Evolutionary conservation across 2,888 invertebrate species (phyloP).

Genomic region (Auanema sp.): DNA sequence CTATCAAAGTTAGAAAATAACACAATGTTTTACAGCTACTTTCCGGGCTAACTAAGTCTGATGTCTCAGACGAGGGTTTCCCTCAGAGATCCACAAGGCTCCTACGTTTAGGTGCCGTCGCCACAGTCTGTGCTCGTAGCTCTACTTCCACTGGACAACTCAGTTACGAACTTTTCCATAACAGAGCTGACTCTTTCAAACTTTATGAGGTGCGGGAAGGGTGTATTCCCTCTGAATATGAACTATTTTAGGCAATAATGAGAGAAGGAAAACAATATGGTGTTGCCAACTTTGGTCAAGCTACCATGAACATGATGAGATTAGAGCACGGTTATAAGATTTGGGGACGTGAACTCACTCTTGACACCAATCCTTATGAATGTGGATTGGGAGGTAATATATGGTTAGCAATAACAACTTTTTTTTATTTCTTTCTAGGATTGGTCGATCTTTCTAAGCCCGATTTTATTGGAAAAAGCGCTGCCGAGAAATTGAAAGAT

Average conservation of each 20-base stretch:
- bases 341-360: slow-evolving; percentile 64
- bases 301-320: slow-evolving; percentile 66
- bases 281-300: slow-evolving; percentile 66
- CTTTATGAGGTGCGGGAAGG: slow-evolving; percentile 61
- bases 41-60: slow-evolving; percentile 59
- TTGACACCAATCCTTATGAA: slow-evolving; percentile 67
- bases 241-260: slow-evolving; percentile 55
- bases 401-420: neutral
- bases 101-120: slow-evolving; percentile 61
- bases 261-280: slow-evolving; percentile 63
- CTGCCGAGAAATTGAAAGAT: slow-evolving; percentile 64
- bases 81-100: slow-evolving; percentile 64
- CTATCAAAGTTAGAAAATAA: neutral
- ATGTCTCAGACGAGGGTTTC: slow-evolving; percentile 63
- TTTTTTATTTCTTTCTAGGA: slow-evolving; percentile 9
- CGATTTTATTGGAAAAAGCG: slow-evolving; percentile 55
- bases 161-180: slow-evolving; percentile 67
- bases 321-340: slow-evolving; percentile 66
- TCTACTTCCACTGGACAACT: slow-evolving; percentile 65
- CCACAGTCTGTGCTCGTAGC: slow-evolving; percentile 43
- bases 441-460: slow-evolving; percentile 38
- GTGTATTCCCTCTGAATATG: slow-evolving; percentile 3
- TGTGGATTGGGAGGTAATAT: slow-evolving; percentile 64
- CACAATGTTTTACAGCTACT: slow-evolving; percentile 57
- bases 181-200: slow-evolving; percentile 57